Evolutionary conservation across 2,797 vertebrate genomes (phyloP).

Genomic region (Falco naumanni): DNA sequence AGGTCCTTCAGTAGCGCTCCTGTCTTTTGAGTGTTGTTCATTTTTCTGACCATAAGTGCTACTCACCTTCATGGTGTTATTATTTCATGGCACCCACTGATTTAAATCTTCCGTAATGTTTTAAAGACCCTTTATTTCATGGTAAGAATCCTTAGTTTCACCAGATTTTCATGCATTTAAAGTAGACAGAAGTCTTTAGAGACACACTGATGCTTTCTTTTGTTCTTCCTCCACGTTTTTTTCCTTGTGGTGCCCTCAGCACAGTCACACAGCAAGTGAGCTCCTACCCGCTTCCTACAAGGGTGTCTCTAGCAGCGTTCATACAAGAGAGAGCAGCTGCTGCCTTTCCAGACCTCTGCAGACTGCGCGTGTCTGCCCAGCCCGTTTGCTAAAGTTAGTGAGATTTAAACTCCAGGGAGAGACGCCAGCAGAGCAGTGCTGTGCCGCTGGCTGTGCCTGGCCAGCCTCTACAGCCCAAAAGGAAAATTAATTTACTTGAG

Average conservation of each 20-base stretch:
- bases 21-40: neutral
- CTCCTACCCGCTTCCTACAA: neutral
- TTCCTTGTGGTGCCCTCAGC: neutral
- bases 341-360: accelerated
- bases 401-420: neutral
- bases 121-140: neutral
- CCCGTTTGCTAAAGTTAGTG: neutral
- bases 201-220: neutral
- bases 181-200: neutral
- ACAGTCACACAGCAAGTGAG: accelerated
- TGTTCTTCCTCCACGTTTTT: neutral
- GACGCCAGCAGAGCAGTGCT: neutral
- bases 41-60: neutral
- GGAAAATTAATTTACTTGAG: neutral
- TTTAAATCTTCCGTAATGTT: neutral
- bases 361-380: neutral
- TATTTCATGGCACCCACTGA: neutral
- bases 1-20: neutral
- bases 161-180: neutral
- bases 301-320: neutral
- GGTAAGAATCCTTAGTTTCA: neutral
- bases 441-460: neutral
- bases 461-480: neutral
- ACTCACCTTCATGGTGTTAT: neutral
- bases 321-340: neutral